Base-by-base conservation (phyloP, 2,797 vertebrate species). In the Erethizon dorsatum region DNA sequence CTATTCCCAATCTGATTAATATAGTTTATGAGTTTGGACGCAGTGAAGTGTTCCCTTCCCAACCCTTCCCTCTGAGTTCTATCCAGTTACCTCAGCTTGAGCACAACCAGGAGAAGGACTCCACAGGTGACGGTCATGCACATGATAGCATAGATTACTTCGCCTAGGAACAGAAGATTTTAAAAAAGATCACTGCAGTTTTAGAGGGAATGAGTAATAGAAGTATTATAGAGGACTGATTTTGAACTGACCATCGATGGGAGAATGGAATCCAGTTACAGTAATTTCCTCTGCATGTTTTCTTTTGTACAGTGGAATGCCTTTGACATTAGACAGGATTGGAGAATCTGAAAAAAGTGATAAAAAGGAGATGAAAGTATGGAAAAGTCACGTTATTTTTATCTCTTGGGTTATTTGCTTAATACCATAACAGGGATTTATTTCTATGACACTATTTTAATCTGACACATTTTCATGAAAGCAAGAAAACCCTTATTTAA, bases 31-130 rank as follows among this genome's bases (percentile, higher is more conserved):
- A 28, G 56, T 13, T 77, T 24, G 20, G 28, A 41, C 33, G 24
- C 14, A 7, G n/a, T n/a, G 17, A 47, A 37, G 5, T 6, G 61
- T 28, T 22, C 57, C 73, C 24, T 6, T 41, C 69, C 57, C 7
- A 63, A 31, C 5, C n/a, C 56, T 18, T 33, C 65, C 18, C 28
- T 56, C 54, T 13, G 31, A 33, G 7, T 10, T 90, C 28, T 14
- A 15, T n/a, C 41, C 95, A 88, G 78, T 99, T 99, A 99, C 99
- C 99, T 99, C 94, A 99, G 98, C 97, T 98, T 99, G 94, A 98
- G 98, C 75, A 99, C 97, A 97, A 99, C 90, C 97, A 98, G 52
- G 41, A 99, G 97, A 84, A 99, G 95, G 97, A 99, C 98, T 88
- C 98, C 99, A 92, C 99, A 97, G 96, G 99, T 94, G 90, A 99